phyloP scores from a whole-genome alignment of 2,113 vertebrate genomes.

The Labeo catla region DNA sequence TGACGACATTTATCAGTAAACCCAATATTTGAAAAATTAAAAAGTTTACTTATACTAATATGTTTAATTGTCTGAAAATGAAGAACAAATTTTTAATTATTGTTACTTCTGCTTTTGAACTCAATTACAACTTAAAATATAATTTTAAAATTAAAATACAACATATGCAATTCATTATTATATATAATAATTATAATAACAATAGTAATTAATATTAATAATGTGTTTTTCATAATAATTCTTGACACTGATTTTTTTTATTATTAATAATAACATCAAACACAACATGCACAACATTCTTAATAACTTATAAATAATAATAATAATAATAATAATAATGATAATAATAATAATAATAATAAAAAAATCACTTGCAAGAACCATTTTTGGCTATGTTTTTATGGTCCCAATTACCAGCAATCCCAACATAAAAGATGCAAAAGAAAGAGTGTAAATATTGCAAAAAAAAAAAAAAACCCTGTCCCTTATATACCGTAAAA shows the following conservation, averaged over 20 bases:
- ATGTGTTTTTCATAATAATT: neutral
- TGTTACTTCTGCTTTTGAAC: too few relatives aligned
- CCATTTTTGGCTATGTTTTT: neutral
- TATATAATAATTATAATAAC: neutral
- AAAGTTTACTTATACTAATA: neutral
- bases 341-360: too few relatives aligned
- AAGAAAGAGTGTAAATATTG: neutral
- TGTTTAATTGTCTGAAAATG: neutral
- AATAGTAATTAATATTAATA: neutral
- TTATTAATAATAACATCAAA: neutral
- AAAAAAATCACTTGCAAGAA: neutral
- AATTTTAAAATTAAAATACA: neutral
- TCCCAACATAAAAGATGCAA: neutral
- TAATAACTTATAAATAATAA: neutral
- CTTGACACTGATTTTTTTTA: neutral
- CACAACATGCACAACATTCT: neutral
- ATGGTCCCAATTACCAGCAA: neutral
- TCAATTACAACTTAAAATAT: neutral
- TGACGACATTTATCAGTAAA: neutral
- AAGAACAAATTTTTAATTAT: neutral
- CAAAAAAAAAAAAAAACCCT: neutral
- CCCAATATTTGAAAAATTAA: neutral
- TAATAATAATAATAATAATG: too few relatives aligned
- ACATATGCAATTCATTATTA: neutral
- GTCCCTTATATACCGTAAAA: neutral